These are phyloP conservation scores for Pheosia gnoma DNA, from an alignment of 2,888 invertebrate genomes.

Conservation along the genomic window DNA sequence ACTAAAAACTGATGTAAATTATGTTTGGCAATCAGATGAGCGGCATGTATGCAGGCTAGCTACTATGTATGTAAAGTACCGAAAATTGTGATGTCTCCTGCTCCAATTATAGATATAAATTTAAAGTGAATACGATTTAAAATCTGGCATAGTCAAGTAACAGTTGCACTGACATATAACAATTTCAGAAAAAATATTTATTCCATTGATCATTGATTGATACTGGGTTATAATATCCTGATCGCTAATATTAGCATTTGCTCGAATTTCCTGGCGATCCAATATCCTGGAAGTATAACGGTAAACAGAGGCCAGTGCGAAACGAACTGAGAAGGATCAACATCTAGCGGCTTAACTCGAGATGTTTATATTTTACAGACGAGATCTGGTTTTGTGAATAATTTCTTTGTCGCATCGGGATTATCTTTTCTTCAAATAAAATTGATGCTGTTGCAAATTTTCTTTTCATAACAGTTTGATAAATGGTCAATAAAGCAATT, in stretches of 20 bases:
- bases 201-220: neutral
- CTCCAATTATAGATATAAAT: too few relatives aligned
- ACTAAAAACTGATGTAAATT: conserved; percentile 34
- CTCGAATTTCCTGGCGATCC: conserved; percentile 30
- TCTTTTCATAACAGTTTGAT: too few relatives aligned
- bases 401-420: neutral
- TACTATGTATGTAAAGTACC: too few relatives aligned
- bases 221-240: conserved; percentile 11
- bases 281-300: conserved; percentile 31
- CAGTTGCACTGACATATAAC: too few relatives aligned
- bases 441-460: too few relatives aligned
- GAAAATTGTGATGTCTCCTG: too few relatives aligned
- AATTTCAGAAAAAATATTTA: neutral
- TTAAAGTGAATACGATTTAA: too few relatives aligned
- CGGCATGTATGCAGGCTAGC: conserved; percentile 3
- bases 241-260: conserved; percentile 32
- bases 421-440: too few relatives aligned
- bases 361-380: conserved; percentile 4
- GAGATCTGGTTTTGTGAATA: conserved; percentile 12
- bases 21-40: conserved; percentile 18
- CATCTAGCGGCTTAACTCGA: conserved; percentile 3
- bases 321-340: conserved; percentile 17
- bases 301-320: conserved; percentile 30
- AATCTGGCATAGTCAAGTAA: too few relatives aligned
- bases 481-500: too few relatives aligned